phyloP scores from a whole-genome alignment of 23 tunicate genomes.

The Corella eumyota region DNA sequence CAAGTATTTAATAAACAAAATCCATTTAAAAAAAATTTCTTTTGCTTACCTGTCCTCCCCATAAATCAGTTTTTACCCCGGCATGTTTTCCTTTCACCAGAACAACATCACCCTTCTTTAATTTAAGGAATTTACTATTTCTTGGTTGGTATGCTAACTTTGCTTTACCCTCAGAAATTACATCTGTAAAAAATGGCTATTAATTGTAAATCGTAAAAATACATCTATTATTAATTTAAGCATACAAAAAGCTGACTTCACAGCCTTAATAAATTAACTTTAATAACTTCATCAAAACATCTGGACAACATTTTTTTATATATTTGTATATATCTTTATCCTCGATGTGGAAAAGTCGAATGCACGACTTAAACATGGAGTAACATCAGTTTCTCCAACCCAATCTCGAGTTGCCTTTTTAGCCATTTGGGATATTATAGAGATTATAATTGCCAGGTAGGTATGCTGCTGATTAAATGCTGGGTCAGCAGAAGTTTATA shows the following conservation, averaged over 20 bases:
- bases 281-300: too few species aligned
- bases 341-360: too few species aligned
- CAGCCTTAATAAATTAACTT: too few species aligned
- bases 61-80: slow-evolving; percentile 66
- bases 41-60: slow-evolving; percentile 84
- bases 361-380: too few species aligned
- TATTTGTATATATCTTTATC: too few species aligned
- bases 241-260: not conserved
- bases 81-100: slow-evolving; percentile 85
- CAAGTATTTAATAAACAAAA: not conserved
- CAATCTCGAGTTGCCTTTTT: too few species aligned
- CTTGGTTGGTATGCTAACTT: slow-evolving; percentile 73
- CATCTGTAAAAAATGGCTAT: slow-evolving; percentile 28
- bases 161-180: slow-evolving; percentile 80
- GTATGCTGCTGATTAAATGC: too few species aligned
- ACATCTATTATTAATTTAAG: not conserved
- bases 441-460: too few species aligned
- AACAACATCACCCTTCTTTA: slow-evolving; percentile 86
- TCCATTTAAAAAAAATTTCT: not conserved
- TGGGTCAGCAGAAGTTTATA: too few species aligned
- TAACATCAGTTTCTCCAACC: too few species aligned
- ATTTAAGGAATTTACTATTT: slow-evolving; percentile 61
- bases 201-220: not conserved
- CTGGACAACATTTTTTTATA: too few species aligned
- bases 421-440: too few species aligned